Evolutionary conservation across 2,888 invertebrate genomes (phyloP).

Genomic region (Blastobasis lacticolella): DNA sequence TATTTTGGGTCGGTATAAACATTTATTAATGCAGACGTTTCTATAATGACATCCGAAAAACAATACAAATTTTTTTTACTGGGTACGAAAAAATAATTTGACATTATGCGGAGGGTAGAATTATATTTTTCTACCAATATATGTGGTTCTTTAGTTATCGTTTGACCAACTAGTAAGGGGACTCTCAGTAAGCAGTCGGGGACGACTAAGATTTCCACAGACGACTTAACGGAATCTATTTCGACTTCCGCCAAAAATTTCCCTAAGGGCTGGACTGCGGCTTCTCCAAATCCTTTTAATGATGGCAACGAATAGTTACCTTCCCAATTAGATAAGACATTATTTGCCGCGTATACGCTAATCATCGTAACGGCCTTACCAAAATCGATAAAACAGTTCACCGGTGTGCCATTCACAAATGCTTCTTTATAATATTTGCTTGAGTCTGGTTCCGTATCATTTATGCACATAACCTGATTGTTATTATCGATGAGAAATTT

Average conservation of each 20-base stretch:
- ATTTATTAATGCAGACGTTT: not conserved
- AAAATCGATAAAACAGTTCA: slow-evolving; percentile 8
- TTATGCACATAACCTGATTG: slow-evolving; percentile 2
- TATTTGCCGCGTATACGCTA: slow-evolving; percentile 3
- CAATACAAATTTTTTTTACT: not conserved
- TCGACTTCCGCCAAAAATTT: slow-evolving; percentile 1
- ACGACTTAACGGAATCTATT: not conserved
- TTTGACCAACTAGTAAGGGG: slow-evolving; percentile 4
- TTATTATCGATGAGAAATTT: not conserved
- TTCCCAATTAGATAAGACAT: not conserved
- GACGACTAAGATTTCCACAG: not conserved
- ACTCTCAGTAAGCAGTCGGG: slow-evolving; percentile 2
- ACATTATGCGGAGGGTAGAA: not conserved
- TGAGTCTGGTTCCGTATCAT: not conserved
- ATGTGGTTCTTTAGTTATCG: slow-evolving; percentile 5
- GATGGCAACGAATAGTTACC: slow-evolving; percentile 3
- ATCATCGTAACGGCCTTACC: slow-evolving; percentile 10
- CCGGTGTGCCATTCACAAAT: not conserved
- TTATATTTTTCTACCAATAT: not conserved
- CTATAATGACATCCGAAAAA: not conserved
- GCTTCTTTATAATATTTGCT: slow-evolving; percentile 11
- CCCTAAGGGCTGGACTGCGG: slow-evolving; percentile 1
- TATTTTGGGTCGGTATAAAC: not conserved
- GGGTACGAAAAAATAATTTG: not conserved
- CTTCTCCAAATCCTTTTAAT: slow-evolving; percentile 8